Base-by-base conservation (phyloP, 2,888 invertebrate species). In the Linnaemya tessellans region DNA sequence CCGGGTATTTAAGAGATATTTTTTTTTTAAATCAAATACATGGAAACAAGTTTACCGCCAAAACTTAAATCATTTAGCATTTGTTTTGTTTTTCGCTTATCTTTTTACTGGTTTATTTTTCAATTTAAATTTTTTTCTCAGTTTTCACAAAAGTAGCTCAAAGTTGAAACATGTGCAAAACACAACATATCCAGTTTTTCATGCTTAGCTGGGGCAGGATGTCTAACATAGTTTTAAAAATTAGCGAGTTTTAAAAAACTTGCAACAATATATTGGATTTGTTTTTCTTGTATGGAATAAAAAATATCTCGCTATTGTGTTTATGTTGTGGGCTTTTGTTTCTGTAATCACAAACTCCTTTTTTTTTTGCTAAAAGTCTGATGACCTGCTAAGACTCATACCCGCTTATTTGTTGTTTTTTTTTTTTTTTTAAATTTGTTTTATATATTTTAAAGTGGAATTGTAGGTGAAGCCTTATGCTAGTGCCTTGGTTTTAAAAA, bases 1-100 rank as follows among this genome's bases (percentile, higher is more conserved):
- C 81, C 84, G 81, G 84, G 84, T 81, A 49, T 81, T 65, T 70
- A 49, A 35, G 64, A 18, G 18, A 20, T 77, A n/a, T 56, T 68
- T 68, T 58, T 58, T 68, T 30, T 62, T 38, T 22, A 41, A 54
- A 38, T 65, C 35, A 49, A 84, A 67, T n/a, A 35, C 3, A 49
- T 9, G 22, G 46, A 84, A 84, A 84, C 84, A 84, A 81, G 84
- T 84, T 84, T 84, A 30, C 81, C 84, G 81, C 84, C 84, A 78
- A 84, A 84, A 77, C 51, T 0, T 7, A 0, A 15, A 67, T 41
- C 43, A 56, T 62, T 68, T 35, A 68, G 60, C n/a, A 65, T 67
- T 51, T 51, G 54, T 10, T 30, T 30, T 30, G n/a, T 30, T 78
- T 51, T 79, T 65, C 65, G n/a, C 73, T n/a, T 73, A 67, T 25